Conservation (phyloP, 2,797 vertebrate genomes). For the Hydrocynus forskahlii region DNA sequence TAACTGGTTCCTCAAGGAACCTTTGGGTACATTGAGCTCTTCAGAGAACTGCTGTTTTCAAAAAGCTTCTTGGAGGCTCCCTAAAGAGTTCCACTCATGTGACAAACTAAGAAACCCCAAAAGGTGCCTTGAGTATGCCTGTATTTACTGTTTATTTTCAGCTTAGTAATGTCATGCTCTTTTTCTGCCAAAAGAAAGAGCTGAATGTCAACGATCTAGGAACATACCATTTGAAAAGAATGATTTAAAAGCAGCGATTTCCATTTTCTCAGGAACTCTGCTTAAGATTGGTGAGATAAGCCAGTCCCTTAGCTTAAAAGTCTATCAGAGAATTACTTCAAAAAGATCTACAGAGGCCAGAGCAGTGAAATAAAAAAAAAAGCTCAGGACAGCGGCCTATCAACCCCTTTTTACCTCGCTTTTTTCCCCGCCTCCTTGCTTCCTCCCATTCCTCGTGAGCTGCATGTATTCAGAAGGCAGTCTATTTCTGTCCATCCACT, state of each 20-base stretch:
- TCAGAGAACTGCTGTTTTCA: too few species aligned
- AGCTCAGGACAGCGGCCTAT: conserved; percentile 18
- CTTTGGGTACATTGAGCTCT: too few species aligned
- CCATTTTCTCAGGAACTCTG: background rate
- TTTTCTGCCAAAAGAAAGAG: background rate
- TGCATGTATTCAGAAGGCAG: conserved; percentile 30
- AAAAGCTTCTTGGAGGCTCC: too few species aligned
- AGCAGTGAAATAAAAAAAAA: conserved; percentile 31
- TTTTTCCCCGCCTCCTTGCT: too few species aligned
- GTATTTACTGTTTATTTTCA: background rate
- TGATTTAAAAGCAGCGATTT: background rate
- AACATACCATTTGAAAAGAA: background rate
- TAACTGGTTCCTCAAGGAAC: too few species aligned
- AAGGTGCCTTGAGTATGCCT: background rate
- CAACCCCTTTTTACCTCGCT: background rate
- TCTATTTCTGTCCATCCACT: conserved; percentile 46
- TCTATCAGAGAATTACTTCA: background rate
- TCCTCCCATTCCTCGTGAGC: background rate
- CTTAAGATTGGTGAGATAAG: background rate
- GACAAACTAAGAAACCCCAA: too few species aligned
- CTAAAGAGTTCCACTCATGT: too few species aligned
- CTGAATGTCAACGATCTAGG: background rate
- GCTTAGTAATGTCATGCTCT: background rate
- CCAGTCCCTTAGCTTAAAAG: background rate
- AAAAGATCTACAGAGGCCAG: conserved; percentile 15